Evolutionary conservation across 2,888 invertebrate genomes (phyloP), one percentile per base, ranked within the genome.

Genomic region (Tricholauxania praeusta): DNA sequence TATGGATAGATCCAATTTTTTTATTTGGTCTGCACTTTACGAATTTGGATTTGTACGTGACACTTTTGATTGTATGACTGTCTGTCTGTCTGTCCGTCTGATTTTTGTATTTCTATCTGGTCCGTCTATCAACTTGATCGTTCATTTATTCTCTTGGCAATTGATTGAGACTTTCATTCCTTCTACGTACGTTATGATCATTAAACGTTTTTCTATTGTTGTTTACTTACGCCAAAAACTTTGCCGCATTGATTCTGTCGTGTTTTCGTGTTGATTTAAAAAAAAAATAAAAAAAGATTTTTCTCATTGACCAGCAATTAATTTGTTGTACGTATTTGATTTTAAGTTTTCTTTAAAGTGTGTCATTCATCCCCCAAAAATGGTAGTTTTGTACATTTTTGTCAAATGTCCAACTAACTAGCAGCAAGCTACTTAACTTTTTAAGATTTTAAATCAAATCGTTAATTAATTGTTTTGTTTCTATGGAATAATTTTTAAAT

Each of bases 11-110:
- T 65, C 52, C 28, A 28, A 52, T 65, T 65, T 65, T 49, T 60
- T 62, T 28, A 47, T 62, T 39, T 14, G 39, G 19, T 63, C 39
- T 39, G 63, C 47, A 14, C 19, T 32, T 19, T 63, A 47, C 15
- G n/a, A 67, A 53, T 55, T 67, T 67, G 47, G 67, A 17, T 15
- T 47, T 67, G 57, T 55, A 47, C 67, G 67, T 67, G 67, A 48
- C 57, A 57, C 67, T 67, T 57, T 55, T 47, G 47, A 15, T 32
- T 48, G 48, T 19, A n/a, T 57, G 55, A 39, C 47, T 19, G 17
- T 66, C 39, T 14, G 28, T 67, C 14, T 28, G 55, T 67, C n/a
- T 15, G 17, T 14, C 19, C 53, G 66, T 28, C 28, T 15, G 22
- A n/a, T 28, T 39, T 19, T 14, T 39, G 49, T 32, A 2, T 28